phyloP scores from a whole-genome alignment of 2,888 invertebrate genomes.

The Apodemia duryi region DNA sequence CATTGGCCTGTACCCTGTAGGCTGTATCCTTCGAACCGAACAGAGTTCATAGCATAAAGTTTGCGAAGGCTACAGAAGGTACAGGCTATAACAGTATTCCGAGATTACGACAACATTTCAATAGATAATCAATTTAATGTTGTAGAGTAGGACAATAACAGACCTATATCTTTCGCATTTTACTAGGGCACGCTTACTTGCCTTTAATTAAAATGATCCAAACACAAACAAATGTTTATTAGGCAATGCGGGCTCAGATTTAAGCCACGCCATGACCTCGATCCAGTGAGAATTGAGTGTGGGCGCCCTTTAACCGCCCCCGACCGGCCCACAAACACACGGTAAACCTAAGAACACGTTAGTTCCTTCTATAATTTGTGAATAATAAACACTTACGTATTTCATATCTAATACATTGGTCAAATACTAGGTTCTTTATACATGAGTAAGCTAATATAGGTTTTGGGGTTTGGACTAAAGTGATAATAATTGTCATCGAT shows the following conservation, averaged over 20 bases:
- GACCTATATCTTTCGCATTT: background rate
- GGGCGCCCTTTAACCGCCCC: slow-evolving; percentile 8
- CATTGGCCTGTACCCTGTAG: too few species aligned
- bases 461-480: background rate
- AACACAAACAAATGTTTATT: slow-evolving; percentile 2
- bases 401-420: too few species aligned
- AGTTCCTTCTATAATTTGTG: background rate
- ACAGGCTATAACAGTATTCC: too few species aligned
- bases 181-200: background rate
- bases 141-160: too few species aligned
- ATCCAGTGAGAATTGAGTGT: slow-evolving; percentile 10
- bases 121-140: too few species aligned
- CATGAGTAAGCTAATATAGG: too few species aligned
- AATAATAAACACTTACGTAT: background rate
- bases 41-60: too few species aligned
- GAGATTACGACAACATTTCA: too few species aligned
- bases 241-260: slow-evolving; percentile 9
- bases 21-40: too few species aligned
- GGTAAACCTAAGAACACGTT: slow-evolving; percentile 3
- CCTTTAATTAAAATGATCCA: slow-evolving; percentile 1
- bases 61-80: too few species aligned
- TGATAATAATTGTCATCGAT: background rate
- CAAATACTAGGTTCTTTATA: too few species aligned
- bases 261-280: slow-evolving; percentile 8
- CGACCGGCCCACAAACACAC: slow-evolving; percentile 9